Conservation (phyloP, 2,888 invertebrate genomes). For the Linnaemya tessellans region DNA sequence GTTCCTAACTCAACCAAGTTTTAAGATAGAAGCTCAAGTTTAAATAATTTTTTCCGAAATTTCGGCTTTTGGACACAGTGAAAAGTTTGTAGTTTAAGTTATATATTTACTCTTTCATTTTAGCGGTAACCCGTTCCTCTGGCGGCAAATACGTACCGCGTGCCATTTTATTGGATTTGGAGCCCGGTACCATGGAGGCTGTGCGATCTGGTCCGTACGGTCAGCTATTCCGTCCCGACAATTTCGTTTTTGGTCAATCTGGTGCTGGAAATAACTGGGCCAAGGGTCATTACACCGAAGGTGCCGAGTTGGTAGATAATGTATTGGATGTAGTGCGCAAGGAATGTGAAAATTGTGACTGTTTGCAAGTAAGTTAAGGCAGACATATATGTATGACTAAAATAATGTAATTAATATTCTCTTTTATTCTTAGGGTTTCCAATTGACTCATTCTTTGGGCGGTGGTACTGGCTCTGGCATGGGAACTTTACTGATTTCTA, state of each 20-base stretch:
- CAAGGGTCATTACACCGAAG: conserved; percentile 96
- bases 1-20: too few relatives aligned
- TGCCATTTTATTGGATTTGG: conserved; percentile 89
- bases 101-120: conserved; percentile 17
- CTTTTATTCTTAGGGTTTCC: conserved; percentile 88
- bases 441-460: conserved; percentile 96
- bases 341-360: conserved; percentile 96
- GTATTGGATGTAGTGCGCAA: conserved; percentile 93
- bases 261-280: conserved; percentile 90
- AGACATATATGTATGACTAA: too few relatives aligned
- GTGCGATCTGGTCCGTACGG: conserved; percentile 93
- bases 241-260: conserved; percentile 91
- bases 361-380: conserved; percentile 84
- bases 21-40: too few relatives aligned
- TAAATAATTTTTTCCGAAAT: too few relatives aligned
- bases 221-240: conserved; percentile 95
- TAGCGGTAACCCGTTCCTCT: conserved; percentile 86
- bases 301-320: conserved; percentile 92
- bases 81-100: not conserved
- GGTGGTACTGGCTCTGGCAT: conserved; percentile 98
- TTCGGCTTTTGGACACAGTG: too few relatives aligned
- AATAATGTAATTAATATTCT: not conserved
- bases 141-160: conserved; percentile 91
- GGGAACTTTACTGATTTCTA: conserved; percentile 97
- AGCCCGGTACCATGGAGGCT: conserved; percentile 94